Conservation (phyloP, 2,113 vertebrate species). For the Chascanopsetta lugubris region DNA sequence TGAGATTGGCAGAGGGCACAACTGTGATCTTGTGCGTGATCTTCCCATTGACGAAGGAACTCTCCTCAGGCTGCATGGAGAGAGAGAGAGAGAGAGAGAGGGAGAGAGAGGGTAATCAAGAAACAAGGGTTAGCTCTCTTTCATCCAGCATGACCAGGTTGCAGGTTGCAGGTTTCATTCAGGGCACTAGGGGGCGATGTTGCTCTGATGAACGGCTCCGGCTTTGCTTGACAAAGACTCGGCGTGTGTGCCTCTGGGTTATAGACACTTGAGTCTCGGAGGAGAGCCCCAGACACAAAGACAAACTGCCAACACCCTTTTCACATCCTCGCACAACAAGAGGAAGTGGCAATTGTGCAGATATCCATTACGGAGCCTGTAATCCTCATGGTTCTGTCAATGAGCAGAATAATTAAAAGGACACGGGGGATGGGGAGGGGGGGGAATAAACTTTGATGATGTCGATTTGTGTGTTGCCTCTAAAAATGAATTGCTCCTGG, state of each 20-base stretch:
- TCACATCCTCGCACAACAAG: constrained; percentile 44
- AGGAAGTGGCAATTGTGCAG: constrained; percentile 34
- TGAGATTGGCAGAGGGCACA: constrained; percentile 89
- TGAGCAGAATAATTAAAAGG: constrained; percentile 9
- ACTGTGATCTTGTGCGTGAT: constrained; percentile 90
- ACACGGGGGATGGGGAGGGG: neutral
- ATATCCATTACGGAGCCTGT: constrained; percentile 34
- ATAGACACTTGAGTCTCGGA: constrained; percentile 55
- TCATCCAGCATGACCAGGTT: neutral
- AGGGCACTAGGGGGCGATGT: constrained; percentile 60
- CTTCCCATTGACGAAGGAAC: constrained; percentile 83
- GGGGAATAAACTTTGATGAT: constrained; percentile 10
- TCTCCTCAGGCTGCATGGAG: constrained; percentile 83
- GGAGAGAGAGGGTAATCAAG: neutral
- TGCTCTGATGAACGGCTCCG: constrained; percentile 20
- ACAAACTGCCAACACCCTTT: constrained; percentile 73
- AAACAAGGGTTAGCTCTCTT: constrained; percentile 4
- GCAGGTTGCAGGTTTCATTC: neutral
- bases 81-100: constrained; percentile 30
- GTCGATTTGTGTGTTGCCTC: constrained; percentile 2
- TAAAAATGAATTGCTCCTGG: constrained; percentile 8
- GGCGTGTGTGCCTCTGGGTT: constrained; percentile 46
- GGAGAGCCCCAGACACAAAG: constrained; percentile 70
- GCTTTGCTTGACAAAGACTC: constrained; percentile 38
- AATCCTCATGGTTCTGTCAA: constrained; percentile 14